These are phyloP conservation scores for Ceryle rudis DNA, from an alignment of 2,797 vertebrate genomes.

Conservation along the genomic window DNA sequence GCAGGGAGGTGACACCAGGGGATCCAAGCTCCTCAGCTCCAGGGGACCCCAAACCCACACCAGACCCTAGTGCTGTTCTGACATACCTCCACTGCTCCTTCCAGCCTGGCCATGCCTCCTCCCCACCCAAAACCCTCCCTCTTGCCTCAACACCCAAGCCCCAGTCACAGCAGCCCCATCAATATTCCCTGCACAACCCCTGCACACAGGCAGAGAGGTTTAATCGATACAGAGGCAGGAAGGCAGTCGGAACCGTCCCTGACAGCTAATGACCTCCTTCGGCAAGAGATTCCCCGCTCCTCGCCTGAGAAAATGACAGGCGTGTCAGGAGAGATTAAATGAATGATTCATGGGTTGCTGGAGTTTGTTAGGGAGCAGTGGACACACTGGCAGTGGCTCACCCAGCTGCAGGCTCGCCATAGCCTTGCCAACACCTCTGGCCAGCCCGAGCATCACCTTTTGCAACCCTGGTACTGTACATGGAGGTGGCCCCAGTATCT, in stretches of 20 bases:
- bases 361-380: slow-evolving; percentile 65
- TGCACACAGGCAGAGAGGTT: slow-evolving; percentile 41
- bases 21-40: not conserved
- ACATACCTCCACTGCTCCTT: not conserved
- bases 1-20: not conserved
- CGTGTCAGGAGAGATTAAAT: slow-evolving; percentile 78
- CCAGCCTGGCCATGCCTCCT: not conserved
- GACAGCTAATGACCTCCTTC: slow-evolving; percentile 80
- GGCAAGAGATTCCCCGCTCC: slow-evolving; percentile 71
- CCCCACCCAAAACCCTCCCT: not conserved
- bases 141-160: not conserved
- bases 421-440: not conserved
- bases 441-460: not conserved
- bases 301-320: slow-evolving; percentile 76
- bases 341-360: slow-evolving; percentile 78
- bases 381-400: not conserved
- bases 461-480: accelerated
- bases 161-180: slow-evolving; percentile 50
- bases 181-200: slow-evolving; percentile 61
- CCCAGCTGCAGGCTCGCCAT: not conserved
- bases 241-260: slow-evolving; percentile 75
- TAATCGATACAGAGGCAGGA: slow-evolving; percentile 74
- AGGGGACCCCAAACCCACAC: not conserved
- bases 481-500: not conserved
- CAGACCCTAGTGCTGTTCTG: not conserved